Conservation (phyloP, 2,113 vertebrate genomes). For the Rhineura floridana region DNA sequence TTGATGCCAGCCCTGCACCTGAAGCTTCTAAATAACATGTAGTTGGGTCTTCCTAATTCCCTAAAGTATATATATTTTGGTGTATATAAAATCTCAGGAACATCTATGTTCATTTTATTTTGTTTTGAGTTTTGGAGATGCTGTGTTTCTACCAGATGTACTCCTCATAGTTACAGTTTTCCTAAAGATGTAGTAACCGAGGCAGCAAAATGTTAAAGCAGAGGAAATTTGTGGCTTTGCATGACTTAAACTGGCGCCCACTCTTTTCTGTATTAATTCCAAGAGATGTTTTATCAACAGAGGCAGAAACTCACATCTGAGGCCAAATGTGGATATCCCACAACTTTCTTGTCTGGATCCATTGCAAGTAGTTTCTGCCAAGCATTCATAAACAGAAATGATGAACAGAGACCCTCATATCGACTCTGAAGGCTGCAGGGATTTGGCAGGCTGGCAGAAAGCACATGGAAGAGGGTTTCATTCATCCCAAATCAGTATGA, state of each 20-base stretch:
- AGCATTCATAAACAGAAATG: neutral
- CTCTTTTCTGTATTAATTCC: constrained; percentile 51
- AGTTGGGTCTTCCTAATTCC: neutral
- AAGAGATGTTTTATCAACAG: constrained; percentile 53
- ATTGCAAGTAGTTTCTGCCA: neutral
- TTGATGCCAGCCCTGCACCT: neutral
- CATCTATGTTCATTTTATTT: neutral
- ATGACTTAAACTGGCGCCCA: constrained; percentile 43
- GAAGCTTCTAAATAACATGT: neutral
- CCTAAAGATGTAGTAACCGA: constrained; percentile 35
- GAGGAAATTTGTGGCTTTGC: constrained; percentile 55
- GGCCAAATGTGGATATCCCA: constrained; percentile 35
- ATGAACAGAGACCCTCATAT: neutral
- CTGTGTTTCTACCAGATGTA: constrained; percentile 15
- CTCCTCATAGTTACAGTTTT: neutral
- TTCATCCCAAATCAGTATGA: neutral
- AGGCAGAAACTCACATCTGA: constrained; percentile 39
- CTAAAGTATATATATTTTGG: too few relatives aligned
- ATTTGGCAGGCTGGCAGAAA: constrained; percentile 3
- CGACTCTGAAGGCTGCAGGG: accelerated
- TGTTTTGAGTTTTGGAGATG: constrained; percentile 26
- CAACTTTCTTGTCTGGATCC: accelerated
- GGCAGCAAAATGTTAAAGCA: constrained; percentile 28
- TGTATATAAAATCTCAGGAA: neutral
- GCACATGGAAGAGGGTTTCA: accelerated